Percentiles rank a stretch among this genome's conserved stretches.
Conservation (phyloP, 2,797 vertebrate species). For the Avahi laniger region DNA sequence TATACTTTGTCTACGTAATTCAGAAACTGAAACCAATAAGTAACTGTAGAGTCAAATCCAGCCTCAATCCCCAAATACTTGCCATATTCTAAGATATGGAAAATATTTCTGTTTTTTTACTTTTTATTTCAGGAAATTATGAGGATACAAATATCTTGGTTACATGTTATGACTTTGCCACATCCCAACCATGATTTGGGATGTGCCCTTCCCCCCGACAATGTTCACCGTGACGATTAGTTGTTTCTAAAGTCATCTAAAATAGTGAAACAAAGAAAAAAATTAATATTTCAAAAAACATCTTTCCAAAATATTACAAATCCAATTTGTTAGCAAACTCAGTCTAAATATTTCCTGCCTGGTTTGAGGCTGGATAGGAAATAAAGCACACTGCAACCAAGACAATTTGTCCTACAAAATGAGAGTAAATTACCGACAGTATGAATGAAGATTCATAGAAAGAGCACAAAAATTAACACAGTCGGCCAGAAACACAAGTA, state of each 20-base stretch:
- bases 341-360: neutral
- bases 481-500: neutral
- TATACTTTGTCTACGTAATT: neutral
- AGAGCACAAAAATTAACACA: neutral
- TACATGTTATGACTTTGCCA: too few relatives aligned
- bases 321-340: neutral
- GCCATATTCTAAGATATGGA: neutral
- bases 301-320: neutral
- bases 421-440: neutral
- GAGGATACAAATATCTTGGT: too few relatives aligned
- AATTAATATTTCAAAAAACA: neutral
- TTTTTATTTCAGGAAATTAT: too few relatives aligned
- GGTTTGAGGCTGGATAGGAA: neutral
- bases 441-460: neutral
- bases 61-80: neutral
- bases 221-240: too few relatives aligned
- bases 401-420: neutral
- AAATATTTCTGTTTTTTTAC: neutral
- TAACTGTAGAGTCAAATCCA: neutral
- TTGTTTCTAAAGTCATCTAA: neutral
- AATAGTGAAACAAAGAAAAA: neutral
- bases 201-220: too few relatives aligned
- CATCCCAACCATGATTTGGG: too few relatives aligned
- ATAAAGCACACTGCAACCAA: neutral
- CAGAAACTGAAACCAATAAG: neutral